Percentiles rank a stretch among this genome's conserved stretches.
Evolutionary conservation across 2,113 vertebrate species (phyloP).

Genomic region (Thamnophis sirtalis): DNA sequence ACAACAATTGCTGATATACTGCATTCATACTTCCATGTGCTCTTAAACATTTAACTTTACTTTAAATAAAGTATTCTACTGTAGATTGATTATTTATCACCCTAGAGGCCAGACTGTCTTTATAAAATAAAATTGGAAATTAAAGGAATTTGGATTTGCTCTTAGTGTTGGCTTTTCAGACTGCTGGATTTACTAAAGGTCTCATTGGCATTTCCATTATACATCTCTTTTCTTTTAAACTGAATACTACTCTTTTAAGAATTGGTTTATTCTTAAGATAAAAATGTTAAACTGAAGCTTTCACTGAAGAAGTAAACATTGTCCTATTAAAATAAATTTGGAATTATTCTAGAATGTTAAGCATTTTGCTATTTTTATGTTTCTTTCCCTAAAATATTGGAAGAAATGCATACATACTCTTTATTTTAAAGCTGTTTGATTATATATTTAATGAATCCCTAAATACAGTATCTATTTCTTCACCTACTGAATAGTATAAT

Average conservation of each 20-base stretch:
- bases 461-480: not conserved
- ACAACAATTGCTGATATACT: not conserved
- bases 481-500: not conserved
- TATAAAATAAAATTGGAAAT: not conserved
- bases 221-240: fast-evolving
- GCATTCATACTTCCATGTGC: not conserved
- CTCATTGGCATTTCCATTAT: not conserved
- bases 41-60: not conserved
- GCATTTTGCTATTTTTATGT: not conserved
- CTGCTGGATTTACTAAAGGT: not conserved
- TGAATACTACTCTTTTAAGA: not conserved
- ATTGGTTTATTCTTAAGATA: not conserved
- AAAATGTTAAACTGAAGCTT: not conserved
- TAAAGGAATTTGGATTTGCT: not conserved
- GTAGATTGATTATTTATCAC: not conserved
- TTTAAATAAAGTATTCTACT: not conserved
- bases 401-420: not conserved
- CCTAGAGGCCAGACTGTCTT: not conserved
- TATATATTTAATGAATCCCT: not conserved
- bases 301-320: constrained; percentile 9
- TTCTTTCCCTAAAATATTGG: not conserved
- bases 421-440: not conserved
- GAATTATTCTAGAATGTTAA: not conserved
- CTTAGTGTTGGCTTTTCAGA: not conserved
- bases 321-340: not conserved